phyloP scores from a whole-genome alignment of 2,797 vertebrate species.

The Mus minutoides region DNA sequence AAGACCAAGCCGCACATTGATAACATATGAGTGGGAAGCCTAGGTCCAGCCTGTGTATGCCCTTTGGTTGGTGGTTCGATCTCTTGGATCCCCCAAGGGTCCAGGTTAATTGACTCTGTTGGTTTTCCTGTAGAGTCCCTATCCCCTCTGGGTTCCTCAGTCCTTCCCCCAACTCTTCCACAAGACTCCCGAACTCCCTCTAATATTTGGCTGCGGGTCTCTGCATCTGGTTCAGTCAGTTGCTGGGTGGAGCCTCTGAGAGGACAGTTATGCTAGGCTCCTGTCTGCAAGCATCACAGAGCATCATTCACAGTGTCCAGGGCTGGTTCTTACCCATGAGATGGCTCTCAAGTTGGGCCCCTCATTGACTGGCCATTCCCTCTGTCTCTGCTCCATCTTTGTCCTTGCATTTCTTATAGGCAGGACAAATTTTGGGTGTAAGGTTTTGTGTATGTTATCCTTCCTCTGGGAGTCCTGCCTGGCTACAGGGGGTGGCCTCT shows the following conservation, averaged over 20 bases:
- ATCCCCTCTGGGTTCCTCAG: not conserved
- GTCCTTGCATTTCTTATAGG: not conserved
- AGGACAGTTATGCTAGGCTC: not conserved
- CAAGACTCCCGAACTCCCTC: not conserved
- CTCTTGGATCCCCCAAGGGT: not conserved
- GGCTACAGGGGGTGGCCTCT: not conserved
- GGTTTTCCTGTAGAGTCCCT: not conserved
- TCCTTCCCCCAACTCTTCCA: not conserved
- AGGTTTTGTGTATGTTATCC: not conserved
- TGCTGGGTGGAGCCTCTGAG: not conserved
- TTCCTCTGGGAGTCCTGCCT: not conserved
- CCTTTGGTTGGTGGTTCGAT: not conserved
- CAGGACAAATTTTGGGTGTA: not conserved
- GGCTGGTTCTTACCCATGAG: not conserved
- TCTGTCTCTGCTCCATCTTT: not conserved
- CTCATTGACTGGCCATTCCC: not conserved
- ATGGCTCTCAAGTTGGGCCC: not conserved
- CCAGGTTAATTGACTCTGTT: not conserved
- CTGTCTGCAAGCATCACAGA: not conserved
- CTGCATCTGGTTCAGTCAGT: not conserved
- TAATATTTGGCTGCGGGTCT: not conserved
- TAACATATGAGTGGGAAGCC: not conserved
- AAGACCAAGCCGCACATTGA: not conserved
- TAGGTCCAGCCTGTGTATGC: not conserved
- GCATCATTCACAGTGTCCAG: not conserved